Percentiles rank a stretch among this genome's conserved stretches.
phyloP scores from a whole-genome alignment of 2,888 invertebrate species.

The Herminia tarsipennalis region DNA sequence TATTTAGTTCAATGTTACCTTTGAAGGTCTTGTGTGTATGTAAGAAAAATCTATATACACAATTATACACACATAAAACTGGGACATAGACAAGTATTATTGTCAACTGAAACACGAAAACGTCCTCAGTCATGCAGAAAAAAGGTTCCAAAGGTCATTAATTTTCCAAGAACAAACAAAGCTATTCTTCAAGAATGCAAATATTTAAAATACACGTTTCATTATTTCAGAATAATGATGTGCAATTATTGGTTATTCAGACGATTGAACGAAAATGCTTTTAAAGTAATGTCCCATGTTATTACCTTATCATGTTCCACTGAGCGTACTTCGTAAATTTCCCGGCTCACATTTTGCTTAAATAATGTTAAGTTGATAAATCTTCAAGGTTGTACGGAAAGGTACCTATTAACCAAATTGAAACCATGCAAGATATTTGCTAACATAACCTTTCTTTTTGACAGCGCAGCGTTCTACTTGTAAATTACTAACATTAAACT shows the following conservation, averaged over 20 bases:
- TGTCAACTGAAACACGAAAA: too few relatives aligned
- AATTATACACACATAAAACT: too few relatives aligned
- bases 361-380: constrained; percentile 3
- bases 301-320: constrained; percentile 15
- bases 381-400: neutral
- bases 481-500: too few relatives aligned
- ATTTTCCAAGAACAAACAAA: neutral
- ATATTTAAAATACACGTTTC: constrained; percentile 1
- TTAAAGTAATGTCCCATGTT: constrained; percentile 11
- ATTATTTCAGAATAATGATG: constrained; percentile 13
- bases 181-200: neutral
- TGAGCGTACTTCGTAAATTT: constrained; percentile 4
- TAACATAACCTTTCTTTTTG: too few relatives aligned
- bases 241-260: constrained; percentile 17
- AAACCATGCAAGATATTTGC: too few relatives aligned
- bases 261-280: constrained; percentile 11
- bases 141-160: neutral
- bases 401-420: neutral
- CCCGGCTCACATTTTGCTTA: constrained; percentile 8
- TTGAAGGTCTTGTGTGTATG: too few relatives aligned
- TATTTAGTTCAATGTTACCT: too few relatives aligned
- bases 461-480: too few relatives aligned
- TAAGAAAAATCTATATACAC: too few relatives aligned
- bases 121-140: neutral
- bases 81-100: too few relatives aligned